Percentiles rank a stretch among this genome's conserved stretches.
phyloP scores from a whole-genome alignment of 2,888 invertebrate species.

The Cybosia mesomella region DNA sequence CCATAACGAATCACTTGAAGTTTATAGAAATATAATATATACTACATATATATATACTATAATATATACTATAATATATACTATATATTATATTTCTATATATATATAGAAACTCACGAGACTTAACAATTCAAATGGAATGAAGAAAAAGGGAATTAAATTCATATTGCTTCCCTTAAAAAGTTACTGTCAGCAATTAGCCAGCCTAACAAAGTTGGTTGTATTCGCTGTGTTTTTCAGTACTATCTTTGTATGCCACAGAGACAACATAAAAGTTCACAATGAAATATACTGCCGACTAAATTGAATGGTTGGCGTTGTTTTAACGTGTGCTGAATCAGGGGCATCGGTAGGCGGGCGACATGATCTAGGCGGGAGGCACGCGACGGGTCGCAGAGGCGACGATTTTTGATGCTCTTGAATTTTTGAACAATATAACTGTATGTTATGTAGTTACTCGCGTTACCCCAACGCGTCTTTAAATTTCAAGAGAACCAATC shows the following conservation, averaged over 20 bases:
- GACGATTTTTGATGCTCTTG: slow-evolving; percentile 51
- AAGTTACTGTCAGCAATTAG: slow-evolving; percentile 27
- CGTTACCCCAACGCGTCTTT: slow-evolving; percentile 28
- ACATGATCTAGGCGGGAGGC: slow-evolving; percentile 49
- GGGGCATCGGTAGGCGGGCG: slow-evolving; percentile 39
- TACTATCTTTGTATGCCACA: slow-evolving; percentile 48
- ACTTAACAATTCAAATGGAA: slow-evolving; percentile 28
- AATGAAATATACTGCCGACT: slow-evolving; percentile 41
- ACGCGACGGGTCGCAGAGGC: slow-evolving; percentile 43
- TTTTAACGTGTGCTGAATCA: slow-evolving; percentile 64
- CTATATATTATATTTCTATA: too few species aligned
- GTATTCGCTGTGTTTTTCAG: slow-evolving; percentile 29
- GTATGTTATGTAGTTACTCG: slow-evolving; percentile 40
- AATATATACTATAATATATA: too few species aligned
- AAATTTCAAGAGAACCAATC: slow-evolving; percentile 20
- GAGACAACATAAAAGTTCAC: slow-evolving; percentile 43
- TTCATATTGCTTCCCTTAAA: slow-evolving; percentile 20
- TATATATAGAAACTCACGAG: slow-evolving; percentile 22
- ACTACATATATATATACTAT: too few species aligned
- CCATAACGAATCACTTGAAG: slow-evolving; percentile 8
- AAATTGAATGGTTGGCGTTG: slow-evolving; percentile 56
- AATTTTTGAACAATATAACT: slow-evolving; percentile 39
- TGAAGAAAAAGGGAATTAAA: slow-evolving; percentile 22
- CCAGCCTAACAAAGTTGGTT: slow-evolving; percentile 19
- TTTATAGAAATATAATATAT: not conserved